These are phyloP conservation scores for Ruditapes philippinarum DNA, from an alignment of 1,140 invertebrate genomes.

Conservation along the genomic window DNA sequence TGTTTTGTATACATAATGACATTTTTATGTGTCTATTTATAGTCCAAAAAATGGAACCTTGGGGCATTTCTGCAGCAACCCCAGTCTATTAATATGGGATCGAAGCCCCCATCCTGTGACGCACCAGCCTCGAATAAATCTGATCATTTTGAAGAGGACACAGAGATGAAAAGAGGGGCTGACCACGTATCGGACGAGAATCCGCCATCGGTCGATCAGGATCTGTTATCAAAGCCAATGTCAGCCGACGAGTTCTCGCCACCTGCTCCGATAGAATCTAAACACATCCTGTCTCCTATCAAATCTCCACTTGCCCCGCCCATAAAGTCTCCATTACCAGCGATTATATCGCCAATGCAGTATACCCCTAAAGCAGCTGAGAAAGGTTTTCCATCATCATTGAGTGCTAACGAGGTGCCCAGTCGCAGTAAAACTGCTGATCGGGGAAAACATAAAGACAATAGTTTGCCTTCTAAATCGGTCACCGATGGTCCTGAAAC, in stretches of 20 bases:
- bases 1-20: too few species aligned
- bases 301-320: conserved; percentile 33
- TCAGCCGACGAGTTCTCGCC: conserved; percentile 63
- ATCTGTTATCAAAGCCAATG: conserved; percentile 33
- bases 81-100: neutral
- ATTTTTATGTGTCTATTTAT: conserved; percentile 17
- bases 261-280: conserved; percentile 45
- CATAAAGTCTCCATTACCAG: conserved; percentile 42
- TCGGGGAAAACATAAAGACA: conserved; percentile 13
- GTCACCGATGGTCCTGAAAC: neutral
- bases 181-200: conserved; percentile 43
- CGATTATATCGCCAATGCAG: conserved; percentile 13
- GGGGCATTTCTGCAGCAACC: conserved; percentile 16
- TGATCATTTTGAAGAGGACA: conserved; percentile 60
- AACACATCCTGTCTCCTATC: conserved; percentile 44
- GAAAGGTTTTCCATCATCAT: neutral
- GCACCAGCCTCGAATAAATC: conserved; percentile 57
- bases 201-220: conserved; percentile 8
- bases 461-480: neutral
- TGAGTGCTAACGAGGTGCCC: neutral
- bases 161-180: conserved; percentile 39
- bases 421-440: neutral
- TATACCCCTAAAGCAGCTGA: conserved; percentile 2
- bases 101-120: conserved; percentile 47
- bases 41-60: conserved; percentile 41